Conservation (phyloP, 64 coral and sea anemone species). For the Hydrozoanthus tunicans region DNA sequence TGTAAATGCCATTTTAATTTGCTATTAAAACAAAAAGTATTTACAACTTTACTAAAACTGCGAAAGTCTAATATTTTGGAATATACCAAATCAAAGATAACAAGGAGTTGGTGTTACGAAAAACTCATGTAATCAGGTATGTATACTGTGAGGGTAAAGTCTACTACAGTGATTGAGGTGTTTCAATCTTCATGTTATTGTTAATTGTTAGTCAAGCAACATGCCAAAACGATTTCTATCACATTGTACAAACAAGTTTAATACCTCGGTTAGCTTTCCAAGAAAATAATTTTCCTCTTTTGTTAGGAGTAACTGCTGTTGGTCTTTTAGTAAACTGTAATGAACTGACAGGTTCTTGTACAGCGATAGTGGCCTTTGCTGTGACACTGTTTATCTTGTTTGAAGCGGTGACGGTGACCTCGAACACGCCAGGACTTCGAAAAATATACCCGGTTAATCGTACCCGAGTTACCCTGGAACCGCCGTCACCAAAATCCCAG, state of each 20-base stretch:
- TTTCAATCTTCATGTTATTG: too few relatives aligned
- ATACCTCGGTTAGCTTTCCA: slow-evolving; percentile 34
- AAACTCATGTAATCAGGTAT: too few relatives aligned
- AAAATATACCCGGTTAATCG: neutral
- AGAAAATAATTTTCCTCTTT: slow-evolving; percentile 1
- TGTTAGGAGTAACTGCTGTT: neutral
- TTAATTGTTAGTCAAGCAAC: neutral
- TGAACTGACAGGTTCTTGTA: slow-evolving; percentile 5
- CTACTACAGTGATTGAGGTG: too few relatives aligned
- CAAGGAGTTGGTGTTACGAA: too few relatives aligned
- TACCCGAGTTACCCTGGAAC: neutral
- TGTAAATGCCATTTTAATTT: too few relatives aligned
- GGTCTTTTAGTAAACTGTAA: slow-evolving; percentile 16
- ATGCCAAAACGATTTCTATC: neutral
- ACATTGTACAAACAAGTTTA: neutral
- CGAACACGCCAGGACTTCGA: slow-evolving; percentile 37
- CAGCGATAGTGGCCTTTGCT: neutral
- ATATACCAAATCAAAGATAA: too few relatives aligned
- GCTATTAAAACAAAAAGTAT: too few relatives aligned
- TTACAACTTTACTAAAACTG: too few relatives aligned
- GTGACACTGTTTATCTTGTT: slow-evolving; percentile 29
- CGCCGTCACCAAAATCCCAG: slow-evolving; percentile 31
- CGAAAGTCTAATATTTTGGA: too few relatives aligned
- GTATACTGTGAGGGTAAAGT: too few relatives aligned
- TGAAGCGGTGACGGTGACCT: slow-evolving; percentile 1